Percentiles rank a stretch among this genome's conserved stretches.
Conservation (phyloP, 2,797 vertebrate genomes). For the Pteronotus mesoamericanus region DNA sequence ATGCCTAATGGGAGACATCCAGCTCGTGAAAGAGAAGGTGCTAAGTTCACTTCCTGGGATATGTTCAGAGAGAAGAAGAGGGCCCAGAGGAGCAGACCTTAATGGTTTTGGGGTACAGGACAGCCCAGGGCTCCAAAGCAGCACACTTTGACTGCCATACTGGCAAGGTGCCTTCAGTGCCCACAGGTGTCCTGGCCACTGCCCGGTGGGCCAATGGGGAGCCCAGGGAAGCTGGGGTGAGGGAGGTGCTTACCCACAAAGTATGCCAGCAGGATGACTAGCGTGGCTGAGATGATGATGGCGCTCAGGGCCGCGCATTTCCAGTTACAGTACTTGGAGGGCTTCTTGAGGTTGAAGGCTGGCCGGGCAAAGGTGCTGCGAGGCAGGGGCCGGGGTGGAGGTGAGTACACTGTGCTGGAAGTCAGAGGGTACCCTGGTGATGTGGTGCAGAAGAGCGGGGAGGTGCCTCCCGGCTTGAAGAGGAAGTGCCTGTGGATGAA, state of each 20-base stretch:
- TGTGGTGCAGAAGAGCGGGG: slow-evolving; percentile 97
- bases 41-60: neutral
- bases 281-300: slow-evolving; percentile 94
- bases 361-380: slow-evolving; percentile 94
- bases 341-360: slow-evolving; percentile 98
- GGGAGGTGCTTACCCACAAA: slow-evolving; percentile 91
- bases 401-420: slow-evolving; percentile 99
- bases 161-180: neutral
- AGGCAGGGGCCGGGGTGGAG: slow-evolving; percentile 95
- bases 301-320: slow-evolving; percentile 97
- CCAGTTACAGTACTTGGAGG: slow-evolving; percentile 99
- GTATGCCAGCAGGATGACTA: slow-evolving; percentile 96
- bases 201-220: neutral
- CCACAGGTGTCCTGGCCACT: neutral
- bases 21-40: neutral
- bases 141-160: accelerated
- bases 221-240: neutral
- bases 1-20: neutral
- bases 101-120: neutral
- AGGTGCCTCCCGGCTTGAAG: slow-evolving; percentile 98
- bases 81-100: accelerated
- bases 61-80: neutral
- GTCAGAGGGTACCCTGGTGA: slow-evolving; percentile 98
- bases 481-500: slow-evolving; percentile 93
- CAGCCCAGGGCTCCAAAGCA: accelerated